A percentile compares a stretch with the other conserved stretches of the same genome.
These are phyloP conservation scores for Leptocoma aspasia DNA, from an alignment of 2,113 vertebrate genomes.

Conservation along the genomic window DNA sequence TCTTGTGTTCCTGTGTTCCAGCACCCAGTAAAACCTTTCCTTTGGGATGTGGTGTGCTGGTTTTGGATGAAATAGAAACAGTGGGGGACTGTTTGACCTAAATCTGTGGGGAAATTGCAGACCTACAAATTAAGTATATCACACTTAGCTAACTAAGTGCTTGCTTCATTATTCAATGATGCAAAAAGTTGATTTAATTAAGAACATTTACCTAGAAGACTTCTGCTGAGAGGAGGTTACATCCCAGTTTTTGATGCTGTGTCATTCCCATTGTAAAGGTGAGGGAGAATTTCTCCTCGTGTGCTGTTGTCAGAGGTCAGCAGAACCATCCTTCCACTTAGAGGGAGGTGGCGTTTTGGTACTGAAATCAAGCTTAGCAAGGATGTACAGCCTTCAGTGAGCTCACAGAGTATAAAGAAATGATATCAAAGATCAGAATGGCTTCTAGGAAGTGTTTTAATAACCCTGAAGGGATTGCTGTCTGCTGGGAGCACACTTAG, in stretches of 20 bases:
- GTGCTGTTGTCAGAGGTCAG: background rate
- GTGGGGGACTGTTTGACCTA: background rate
- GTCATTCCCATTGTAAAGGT: background rate
- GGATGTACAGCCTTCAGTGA: background rate
- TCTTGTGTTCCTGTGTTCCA: background rate
- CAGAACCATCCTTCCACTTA: background rate
- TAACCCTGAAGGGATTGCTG: conserved; percentile 10
- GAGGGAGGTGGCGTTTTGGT: background rate
- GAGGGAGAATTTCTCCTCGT: background rate
- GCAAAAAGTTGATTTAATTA: background rate
- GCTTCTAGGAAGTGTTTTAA: background rate
- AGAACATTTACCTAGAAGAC: background rate
- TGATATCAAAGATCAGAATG: background rate
- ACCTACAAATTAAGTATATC: background rate
- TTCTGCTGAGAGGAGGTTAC: background rate
- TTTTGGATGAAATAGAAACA: background rate
- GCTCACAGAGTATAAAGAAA: background rate
- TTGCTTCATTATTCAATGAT: background rate
- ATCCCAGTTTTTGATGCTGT: background rate
- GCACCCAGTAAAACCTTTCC: background rate
- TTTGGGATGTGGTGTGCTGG: rapidly evolving
- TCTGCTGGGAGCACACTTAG: background rate
- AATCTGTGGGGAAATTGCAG: background rate
- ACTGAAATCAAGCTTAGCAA: background rate
- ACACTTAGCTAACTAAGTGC: background rate